A percentile compares a stretch with the other conserved stretches of the same genome.
phyloP scores from a whole-genome alignment of 2,888 invertebrate species.

The Platycnemis pennipes region DNA sequence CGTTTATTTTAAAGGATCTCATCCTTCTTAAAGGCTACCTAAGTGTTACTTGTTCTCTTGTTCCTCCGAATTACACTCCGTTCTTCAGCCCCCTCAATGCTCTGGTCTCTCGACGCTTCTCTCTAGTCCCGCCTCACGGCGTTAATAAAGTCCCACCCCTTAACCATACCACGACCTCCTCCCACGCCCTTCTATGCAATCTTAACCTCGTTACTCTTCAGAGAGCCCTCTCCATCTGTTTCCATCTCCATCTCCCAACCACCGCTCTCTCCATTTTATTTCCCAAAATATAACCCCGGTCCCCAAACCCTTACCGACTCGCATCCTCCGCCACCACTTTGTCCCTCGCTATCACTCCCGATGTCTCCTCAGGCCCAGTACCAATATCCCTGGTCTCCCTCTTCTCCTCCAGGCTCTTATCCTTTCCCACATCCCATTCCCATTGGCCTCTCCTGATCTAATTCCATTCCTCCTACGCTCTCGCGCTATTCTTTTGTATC shows the following conservation, averaged over 20 bases:
- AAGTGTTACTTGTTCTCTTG: too few species aligned
- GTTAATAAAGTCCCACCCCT: not conserved
- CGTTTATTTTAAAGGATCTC: not conserved
- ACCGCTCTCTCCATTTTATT: constrained; percentile 26
- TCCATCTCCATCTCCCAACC: not conserved
- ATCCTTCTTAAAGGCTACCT: not conserved
- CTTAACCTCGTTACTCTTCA: constrained; percentile 61
- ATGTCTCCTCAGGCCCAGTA: not conserved
- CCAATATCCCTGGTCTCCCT: not conserved
- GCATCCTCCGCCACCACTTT: not conserved
- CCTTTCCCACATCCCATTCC: constrained; percentile 30
- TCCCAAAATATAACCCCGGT: constrained; percentile 43
- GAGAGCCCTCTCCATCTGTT: constrained; percentile 28
- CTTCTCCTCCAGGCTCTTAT: not conserved
- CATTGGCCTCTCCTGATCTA: constrained; percentile 2
- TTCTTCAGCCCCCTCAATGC: not conserved
- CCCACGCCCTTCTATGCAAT: constrained; percentile 6
- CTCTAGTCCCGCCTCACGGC: not conserved
- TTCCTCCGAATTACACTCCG: not conserved
- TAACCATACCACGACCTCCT: not conserved
- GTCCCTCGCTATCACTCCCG: not conserved
- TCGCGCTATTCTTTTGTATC: not conserved
- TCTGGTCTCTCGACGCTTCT: not conserved
- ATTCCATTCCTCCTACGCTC: constrained; percentile 35
- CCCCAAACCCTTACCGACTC: not conserved